Conservation (phyloP, 2,113 vertebrate species). For the western clawed frog (Xenopus tropicalis) region DNA sequence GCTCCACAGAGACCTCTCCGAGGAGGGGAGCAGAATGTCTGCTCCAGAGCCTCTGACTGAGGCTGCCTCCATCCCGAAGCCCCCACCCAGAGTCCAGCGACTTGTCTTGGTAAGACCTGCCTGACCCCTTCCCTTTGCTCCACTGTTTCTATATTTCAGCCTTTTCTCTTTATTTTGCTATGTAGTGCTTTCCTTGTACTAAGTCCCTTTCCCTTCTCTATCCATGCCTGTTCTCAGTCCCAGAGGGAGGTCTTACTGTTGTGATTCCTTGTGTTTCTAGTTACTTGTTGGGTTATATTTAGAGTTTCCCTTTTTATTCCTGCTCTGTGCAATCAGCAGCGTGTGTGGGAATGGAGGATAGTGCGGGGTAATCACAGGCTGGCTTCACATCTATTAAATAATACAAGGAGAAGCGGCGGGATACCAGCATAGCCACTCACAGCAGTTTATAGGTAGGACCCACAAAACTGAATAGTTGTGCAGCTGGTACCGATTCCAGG, state of each 20-base stretch:
- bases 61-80: conserved; percentile 74
- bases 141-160: not conserved
- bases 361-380: not conserved
- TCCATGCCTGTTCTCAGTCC: not conserved
- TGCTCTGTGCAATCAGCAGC: not conserved
- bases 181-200: not conserved
- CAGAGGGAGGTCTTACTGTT: not conserved
- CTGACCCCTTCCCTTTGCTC: not conserved
- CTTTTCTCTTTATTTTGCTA: not conserved
- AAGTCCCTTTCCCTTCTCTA: not conserved
- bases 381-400: not conserved
- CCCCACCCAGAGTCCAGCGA: conserved; percentile 70
- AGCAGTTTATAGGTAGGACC: not conserved
- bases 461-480: not conserved
- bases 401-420: not conserved
- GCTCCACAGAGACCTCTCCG: conserved; percentile 65
- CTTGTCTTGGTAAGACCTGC: conserved; percentile 76
- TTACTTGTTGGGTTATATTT: conserved; percentile 31
- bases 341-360: conserved; percentile 4
- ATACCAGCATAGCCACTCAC: not conserved
- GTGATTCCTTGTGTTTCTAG: conserved; percentile 12
- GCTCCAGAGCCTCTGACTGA: conserved; percentile 58
- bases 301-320: conserved; percentile 38
- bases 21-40: conserved; percentile 53
- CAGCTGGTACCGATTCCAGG: not conserved